phyloP scores from a whole-genome alignment of 2,113 vertebrate species.

The Nycticorax nycticorax region DNA sequence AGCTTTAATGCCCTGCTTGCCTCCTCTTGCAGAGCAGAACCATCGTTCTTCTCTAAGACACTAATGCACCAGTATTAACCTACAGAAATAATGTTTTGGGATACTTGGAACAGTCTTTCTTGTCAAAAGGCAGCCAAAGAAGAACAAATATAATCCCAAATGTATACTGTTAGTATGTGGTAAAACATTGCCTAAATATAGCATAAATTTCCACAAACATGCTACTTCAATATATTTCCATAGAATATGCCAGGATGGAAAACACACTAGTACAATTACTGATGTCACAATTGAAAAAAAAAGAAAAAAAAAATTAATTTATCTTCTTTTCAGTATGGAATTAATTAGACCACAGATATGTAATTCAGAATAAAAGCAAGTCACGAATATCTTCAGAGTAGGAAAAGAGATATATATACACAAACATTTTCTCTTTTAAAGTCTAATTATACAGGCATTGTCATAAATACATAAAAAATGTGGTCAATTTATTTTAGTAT shows the following conservation, averaged over 20 bases:
- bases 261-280: not conserved
- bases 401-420: not conserved
- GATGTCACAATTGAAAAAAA: not conserved
- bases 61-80: not conserved
- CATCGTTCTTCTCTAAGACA: not conserved
- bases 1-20: not conserved
- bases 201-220: not conserved
- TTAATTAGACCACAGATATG: not conserved
- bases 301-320: not conserved
- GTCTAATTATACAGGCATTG: not conserved
- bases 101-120: not conserved
- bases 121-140: not conserved
- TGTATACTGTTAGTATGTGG: not conserved
- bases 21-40: not conserved
- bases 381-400: not conserved
- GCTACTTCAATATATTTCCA: not conserved
- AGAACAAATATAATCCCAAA: not conserved
- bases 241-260: not conserved
- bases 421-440: not conserved
- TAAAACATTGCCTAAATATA: not conserved
- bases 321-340: not conserved
- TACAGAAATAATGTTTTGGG: not conserved
- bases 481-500: not conserved
- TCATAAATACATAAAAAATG: not conserved
- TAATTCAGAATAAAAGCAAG: not conserved